A percentile compares a stretch with the other conserved stretches of the same genome.
Evolutionary conservation across 2,113 vertebrate species (phyloP).

Genomic region (Hippocampus abdominalis): DNA sequence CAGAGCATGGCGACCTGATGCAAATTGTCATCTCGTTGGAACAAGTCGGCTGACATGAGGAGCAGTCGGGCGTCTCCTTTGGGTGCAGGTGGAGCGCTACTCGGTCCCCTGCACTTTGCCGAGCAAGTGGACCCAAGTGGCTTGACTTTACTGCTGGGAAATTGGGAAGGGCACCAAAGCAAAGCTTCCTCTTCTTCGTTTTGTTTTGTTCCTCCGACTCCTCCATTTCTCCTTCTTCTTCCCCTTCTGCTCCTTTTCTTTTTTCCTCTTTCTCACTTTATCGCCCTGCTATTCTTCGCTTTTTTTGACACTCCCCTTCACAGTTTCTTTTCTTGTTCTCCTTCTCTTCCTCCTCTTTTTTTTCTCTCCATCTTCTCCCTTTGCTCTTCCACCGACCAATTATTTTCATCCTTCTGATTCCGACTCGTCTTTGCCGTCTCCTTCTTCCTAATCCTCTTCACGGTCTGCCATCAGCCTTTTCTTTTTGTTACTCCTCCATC

Average conservation of each 20-base stretch:
- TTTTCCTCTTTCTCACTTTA: too few species aligned
- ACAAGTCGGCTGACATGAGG: too few species aligned
- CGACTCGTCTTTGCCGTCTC: too few species aligned
- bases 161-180: too few species aligned
- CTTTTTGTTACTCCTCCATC: background rate
- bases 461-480: background rate
- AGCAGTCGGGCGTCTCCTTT: too few species aligned
- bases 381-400: background rate
- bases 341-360: background rate
- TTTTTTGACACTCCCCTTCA: background rate
- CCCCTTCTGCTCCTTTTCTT: background rate
- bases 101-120: too few species aligned
- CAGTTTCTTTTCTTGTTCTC: background rate
- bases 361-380: background rate
- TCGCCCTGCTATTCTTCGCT: background rate
- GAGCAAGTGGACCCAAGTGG: too few species aligned
- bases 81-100: too few species aligned
- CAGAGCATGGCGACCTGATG: too few species aligned
- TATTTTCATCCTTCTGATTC: background rate
- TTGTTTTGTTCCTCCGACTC: background rate
- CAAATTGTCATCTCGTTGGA: too few species aligned
- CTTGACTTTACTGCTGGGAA: too few species aligned
- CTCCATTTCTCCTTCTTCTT: background rate
- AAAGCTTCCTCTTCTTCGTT: too few species aligned
- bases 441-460: background rate